Base-by-base conservation (phyloP, 1,140 invertebrate species). In the Saccostrea cuccullata region DNA sequence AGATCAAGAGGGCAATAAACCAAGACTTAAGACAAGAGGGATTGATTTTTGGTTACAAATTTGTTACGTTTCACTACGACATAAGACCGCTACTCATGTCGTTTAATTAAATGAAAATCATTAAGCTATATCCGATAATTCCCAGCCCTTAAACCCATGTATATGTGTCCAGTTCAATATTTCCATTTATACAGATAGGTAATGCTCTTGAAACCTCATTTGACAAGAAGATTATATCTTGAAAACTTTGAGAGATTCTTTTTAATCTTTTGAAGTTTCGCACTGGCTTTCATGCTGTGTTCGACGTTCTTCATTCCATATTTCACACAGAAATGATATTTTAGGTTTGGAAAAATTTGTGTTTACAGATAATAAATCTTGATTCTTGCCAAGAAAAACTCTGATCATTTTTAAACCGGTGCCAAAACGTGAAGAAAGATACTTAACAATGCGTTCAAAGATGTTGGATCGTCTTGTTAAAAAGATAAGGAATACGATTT, bases 301-400 rank as follows among this genome's bases (percentile, higher is more conserved):
- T 77, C 30, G 12, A 36, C 23, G 70, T 30, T 77, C 9, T 36
- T 77, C 26, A 15, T 77, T 77, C 70, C 70, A 77, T 77, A 77
- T 77, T 77, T 77, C 70, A 77, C 70, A 77, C 70, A 77, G 26
- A 77, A 77, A 77, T 77, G 23, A 77, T 77, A 77, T 77, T 30
- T 13, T 8, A 17, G 70, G 70, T 77, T 77, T 30, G 26, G 26
- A 77, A 64, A 36, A 73, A 23, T 30, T 77, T 36, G 70, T 30
- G 70, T 77, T 26, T 77, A 77, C 26, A 77, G 70, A 77, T 77
- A 77, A 77, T 77, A 40, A 77, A 77, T 77, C 70, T 12, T 77
- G 70, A 11, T 36, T 77, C 70, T 77, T 77, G 70, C 70, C 70
- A 77, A 30, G 70, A 36, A 77, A 36, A 77, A 77, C 23, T 77